phyloP scores from a whole-genome alignment of 1,140 invertebrate genomes.

The Drosophila triauraria region DNA sequence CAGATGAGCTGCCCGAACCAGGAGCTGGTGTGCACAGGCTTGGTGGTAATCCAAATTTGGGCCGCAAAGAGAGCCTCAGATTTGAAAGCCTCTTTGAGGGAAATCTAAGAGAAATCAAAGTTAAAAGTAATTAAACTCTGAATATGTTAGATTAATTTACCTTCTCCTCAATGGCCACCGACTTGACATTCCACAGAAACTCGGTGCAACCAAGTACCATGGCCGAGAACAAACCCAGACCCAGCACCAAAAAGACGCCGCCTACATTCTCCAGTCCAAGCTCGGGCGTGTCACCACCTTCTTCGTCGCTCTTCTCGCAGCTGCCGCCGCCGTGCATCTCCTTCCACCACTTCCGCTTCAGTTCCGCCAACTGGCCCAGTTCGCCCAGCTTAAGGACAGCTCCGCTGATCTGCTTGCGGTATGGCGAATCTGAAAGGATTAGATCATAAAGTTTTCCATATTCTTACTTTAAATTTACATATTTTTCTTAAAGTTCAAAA shows the following conservation, averaged over 20 bases:
- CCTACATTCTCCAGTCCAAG: slow-evolving; percentile 89
- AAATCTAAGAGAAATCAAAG: slow-evolving; percentile 84
- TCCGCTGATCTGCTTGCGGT: slow-evolving; percentile 89
- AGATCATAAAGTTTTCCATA: no score
- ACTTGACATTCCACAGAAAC: slow-evolving; percentile 88
- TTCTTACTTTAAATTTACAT: background rate
- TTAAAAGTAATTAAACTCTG: background rate
- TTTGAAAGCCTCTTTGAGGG: slow-evolving; percentile 86
- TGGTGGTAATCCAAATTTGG: slow-evolving; percentile 85
- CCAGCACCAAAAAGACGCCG: slow-evolving; percentile 90
- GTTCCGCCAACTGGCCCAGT: slow-evolving; percentile 88
- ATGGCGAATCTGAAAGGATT: slow-evolving; percentile 88
- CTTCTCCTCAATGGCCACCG: slow-evolving; percentile 87
- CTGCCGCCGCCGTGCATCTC: slow-evolving; percentile 85
- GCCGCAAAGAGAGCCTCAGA: slow-evolving; percentile 87
- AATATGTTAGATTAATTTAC: slow-evolving; percentile 9
- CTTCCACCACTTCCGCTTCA: slow-evolving; percentile 95
- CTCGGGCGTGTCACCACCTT: slow-evolving; percentile 82
- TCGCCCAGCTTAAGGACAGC: slow-evolving; percentile 92
- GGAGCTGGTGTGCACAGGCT: slow-evolving; percentile 72
- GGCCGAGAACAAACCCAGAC: slow-evolving; percentile 86
- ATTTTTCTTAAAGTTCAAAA: background rate
- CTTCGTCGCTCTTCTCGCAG: slow-evolving; percentile 57
- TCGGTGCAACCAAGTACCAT: slow-evolving; percentile 87
- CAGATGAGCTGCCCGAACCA: slow-evolving; percentile 58